Base-by-base conservation (phyloP, 2,888 invertebrate species). In the Epirrhoe tristata region DNA sequence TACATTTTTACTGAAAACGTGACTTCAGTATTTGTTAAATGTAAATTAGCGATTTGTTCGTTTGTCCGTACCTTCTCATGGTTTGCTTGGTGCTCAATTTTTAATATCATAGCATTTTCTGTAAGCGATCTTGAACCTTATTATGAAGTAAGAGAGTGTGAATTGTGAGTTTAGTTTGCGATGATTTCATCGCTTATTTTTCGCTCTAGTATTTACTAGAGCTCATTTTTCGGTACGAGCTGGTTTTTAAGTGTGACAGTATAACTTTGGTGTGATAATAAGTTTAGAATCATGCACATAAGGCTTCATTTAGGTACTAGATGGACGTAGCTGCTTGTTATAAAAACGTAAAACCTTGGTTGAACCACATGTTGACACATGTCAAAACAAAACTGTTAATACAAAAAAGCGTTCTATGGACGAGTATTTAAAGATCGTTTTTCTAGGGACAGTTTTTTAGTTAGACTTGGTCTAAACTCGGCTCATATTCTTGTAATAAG, bases 1-100 rank as follows among this genome's bases (percentile, higher is more conserved):
- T 88, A 86, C 84, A 88, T 90, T 93, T 92, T 93, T 91, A 85
- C 84, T 81, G 81, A 86, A 89, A 91, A 90, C 94, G 93, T 94
- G 93, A 94, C 94, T 91, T 81, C 85, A 89, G 92, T 86, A 93
- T 94, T 93, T 93, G 94, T 94, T 93, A 89, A 91, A 94, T 93
- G 93, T 90, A 93, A 93, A 93, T 93, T 90, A 91, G 90, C 88
- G 88, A 91, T 93, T 91, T 93, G 92, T 93, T 83, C 85, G 76
- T 77, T 78, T 78, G 81, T 83, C 77, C 76, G 78, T 76, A 73
- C 79, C 78, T 81, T 82, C 86, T 82, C 81, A 80, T 79, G 81
- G 77, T 76, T 76, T 76, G 78, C 12, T 74, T 79, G 82, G 85
- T 85, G 83, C 82, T 82, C 76, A 81, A 77, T 76, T 81, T 16